Evolutionary conservation across 1,140 invertebrate species (phyloP).

Genomic region (Rhyzopertha dominica): DNA sequence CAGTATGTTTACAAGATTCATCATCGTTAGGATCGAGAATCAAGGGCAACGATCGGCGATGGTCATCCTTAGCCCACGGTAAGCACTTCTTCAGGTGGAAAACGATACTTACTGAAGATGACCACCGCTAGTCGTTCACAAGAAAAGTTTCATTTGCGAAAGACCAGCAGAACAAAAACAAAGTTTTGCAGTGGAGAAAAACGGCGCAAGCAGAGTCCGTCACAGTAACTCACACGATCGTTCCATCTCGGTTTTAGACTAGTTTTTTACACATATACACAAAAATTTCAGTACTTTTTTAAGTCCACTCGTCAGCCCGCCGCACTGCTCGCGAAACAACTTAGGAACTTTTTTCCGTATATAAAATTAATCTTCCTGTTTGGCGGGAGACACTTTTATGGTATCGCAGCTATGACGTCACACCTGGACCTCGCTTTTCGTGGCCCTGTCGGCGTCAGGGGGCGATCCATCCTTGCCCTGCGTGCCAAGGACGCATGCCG

Average conservation of each 20-base stretch:
- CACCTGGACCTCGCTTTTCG: conserved; percentile 51
- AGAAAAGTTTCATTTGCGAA: no score
- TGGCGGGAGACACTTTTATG: conserved; percentile 28
- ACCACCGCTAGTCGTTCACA: no score
- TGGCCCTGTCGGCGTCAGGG: conserved; percentile 29
- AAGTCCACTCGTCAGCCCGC: conserved; percentile 10
- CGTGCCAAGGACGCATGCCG: conserved; percentile 20
- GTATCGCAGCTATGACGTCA: conserved; percentile 55
- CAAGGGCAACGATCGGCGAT: no score
- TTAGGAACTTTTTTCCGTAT: conserved; percentile 41
- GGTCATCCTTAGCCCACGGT: no score
- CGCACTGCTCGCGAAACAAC: conserved; percentile 24
- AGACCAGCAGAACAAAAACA: no score
- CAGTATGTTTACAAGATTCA: no score
- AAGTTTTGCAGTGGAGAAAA: no score
- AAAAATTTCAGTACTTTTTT: conserved; percentile 16
- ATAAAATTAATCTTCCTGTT: conserved; percentile 22
- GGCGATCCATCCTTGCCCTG: conserved; percentile 20
- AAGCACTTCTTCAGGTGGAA: no score
- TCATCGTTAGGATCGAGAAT: no score
- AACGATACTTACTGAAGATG: no score
- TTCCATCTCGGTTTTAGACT: conserved; percentile 31
- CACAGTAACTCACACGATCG: no score
- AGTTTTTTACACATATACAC: conserved; percentile 39
- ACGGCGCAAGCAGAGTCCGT: no score